These are phyloP conservation scores for Phyllostomus hastatus DNA, from an alignment of 2,113 vertebrate genomes.

Conservation along the genomic window DNA sequence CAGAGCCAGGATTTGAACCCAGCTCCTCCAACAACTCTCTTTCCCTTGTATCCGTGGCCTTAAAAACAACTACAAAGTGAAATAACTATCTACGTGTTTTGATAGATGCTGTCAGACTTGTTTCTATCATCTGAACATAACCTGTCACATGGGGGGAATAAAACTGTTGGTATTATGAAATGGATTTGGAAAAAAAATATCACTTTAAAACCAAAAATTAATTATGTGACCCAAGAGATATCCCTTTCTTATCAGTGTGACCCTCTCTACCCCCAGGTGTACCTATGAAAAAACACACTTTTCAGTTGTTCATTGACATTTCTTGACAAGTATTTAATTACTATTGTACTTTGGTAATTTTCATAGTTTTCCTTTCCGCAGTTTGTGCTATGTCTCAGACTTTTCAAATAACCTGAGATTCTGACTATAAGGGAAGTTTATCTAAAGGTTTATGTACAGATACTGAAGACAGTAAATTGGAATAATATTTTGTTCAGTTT, in stretches of 20 bases:
- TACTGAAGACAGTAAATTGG: background rate
- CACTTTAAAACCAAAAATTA: background rate
- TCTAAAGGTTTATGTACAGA: background rate
- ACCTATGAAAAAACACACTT: background rate
- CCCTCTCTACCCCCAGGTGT: background rate
- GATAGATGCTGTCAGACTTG: background rate
- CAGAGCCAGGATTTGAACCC: background rate
- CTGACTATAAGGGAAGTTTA: background rate
- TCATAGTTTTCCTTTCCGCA: background rate
- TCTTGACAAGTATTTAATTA: background rate
- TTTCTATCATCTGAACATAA: constrained; percentile 10
- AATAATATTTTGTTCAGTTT: background rate
- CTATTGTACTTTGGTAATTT: background rate
- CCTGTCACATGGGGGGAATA: background rate
- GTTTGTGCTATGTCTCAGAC: background rate
- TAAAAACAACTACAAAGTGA: constrained; percentile 2
- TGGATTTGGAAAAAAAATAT: constrained; percentile 46
- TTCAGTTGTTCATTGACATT: background rate
- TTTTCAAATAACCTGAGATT: constrained; percentile 24
- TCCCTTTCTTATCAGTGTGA: background rate
- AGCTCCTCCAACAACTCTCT: background rate
- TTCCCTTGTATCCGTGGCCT: background rate
- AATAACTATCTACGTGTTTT: background rate
- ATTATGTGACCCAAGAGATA: background rate
- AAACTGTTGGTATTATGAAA: background rate